Conservation (phyloP, 2,888 invertebrate species). For the Tetranychus piercei region DNA sequence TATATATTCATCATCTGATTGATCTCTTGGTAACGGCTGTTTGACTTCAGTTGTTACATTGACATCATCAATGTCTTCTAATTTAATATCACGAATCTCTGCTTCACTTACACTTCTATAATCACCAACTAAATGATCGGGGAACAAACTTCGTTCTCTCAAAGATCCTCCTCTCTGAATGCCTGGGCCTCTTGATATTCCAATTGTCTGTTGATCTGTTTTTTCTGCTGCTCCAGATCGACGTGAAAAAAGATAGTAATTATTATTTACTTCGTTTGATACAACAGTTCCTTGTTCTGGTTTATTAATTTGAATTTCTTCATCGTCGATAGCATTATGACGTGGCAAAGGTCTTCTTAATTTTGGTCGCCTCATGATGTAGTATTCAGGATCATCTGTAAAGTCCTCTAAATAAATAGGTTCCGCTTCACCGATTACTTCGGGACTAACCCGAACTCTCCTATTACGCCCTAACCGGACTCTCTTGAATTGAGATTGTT, state of each 20-base stretch:
- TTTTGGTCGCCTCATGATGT: neutral
- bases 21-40: neutral
- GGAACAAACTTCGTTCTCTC: neutral
- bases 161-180: neutral
- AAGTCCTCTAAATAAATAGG: neutral
- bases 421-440: neutral
- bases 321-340: neutral
- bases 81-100: constrained; percentile 5
- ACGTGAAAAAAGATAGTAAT: neutral
- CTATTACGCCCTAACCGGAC: neutral
- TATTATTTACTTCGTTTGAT: neutral
- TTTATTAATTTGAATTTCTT: neutral
- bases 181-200: neutral
- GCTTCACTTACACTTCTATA: constrained; percentile 24
- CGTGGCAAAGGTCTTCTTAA: neutral
- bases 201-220: neutral
- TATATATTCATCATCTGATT: neutral
- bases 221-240: neutral
- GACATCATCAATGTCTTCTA: neutral
- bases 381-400: constrained; percentile 4
- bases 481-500: neutral
- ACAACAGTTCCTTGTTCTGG: neutral
- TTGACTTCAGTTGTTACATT: neutral
- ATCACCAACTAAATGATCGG: neutral
- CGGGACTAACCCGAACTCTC: neutral